These are phyloP conservation scores for Syngnathus floridae DNA, from an alignment of 2,113 vertebrate species.

Conservation along the genomic window DNA sequence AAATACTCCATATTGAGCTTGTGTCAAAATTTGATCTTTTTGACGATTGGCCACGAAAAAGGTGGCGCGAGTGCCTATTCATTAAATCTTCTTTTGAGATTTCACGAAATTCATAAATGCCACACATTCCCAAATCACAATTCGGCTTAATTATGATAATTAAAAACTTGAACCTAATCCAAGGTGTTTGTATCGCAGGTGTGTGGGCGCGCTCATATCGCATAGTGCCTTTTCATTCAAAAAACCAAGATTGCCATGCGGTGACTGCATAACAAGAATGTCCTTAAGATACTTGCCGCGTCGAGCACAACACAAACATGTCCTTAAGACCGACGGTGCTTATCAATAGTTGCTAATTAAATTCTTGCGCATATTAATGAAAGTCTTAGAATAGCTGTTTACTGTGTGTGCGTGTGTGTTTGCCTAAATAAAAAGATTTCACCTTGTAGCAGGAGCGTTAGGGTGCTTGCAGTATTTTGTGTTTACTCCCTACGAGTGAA, in stretches of 20 bases:
- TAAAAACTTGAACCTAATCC: slow-evolving; percentile 60
- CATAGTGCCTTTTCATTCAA: slow-evolving; percentile 36
- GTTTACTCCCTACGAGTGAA: slow-evolving; percentile 22
- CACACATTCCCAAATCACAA: slow-evolving; percentile 62
- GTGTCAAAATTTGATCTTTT: not conserved
- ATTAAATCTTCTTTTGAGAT: slow-evolving; percentile 40
- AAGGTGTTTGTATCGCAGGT: slow-evolving; percentile 20
- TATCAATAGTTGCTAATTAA: slow-evolving; percentile 69
- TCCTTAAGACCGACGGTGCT: slow-evolving; percentile 61
- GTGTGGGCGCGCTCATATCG: slow-evolving; percentile 22
- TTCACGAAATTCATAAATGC: slow-evolving; percentile 47
- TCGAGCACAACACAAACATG: slow-evolving; percentile 44
- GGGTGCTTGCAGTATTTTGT: slow-evolving; percentile 4
- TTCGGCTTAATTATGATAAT: slow-evolving; percentile 64
- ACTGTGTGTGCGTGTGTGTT: slow-evolving; percentile 19
- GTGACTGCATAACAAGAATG: slow-evolving; percentile 39
- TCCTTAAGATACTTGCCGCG: slow-evolving; percentile 45
- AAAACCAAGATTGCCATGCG: slow-evolving; percentile 53
- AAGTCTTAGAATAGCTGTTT: slow-evolving; percentile 44
- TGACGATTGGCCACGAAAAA: not conserved
- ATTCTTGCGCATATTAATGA: slow-evolving; percentile 61
- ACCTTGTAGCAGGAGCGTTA: slow-evolving; percentile 41
- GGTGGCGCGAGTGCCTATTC: not conserved
- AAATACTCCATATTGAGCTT: not conserved
- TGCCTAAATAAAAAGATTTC: slow-evolving; percentile 60